Base-by-base conservation (phyloP, 2,888 invertebrate species). In the Tolmerus cingulatus region DNA sequence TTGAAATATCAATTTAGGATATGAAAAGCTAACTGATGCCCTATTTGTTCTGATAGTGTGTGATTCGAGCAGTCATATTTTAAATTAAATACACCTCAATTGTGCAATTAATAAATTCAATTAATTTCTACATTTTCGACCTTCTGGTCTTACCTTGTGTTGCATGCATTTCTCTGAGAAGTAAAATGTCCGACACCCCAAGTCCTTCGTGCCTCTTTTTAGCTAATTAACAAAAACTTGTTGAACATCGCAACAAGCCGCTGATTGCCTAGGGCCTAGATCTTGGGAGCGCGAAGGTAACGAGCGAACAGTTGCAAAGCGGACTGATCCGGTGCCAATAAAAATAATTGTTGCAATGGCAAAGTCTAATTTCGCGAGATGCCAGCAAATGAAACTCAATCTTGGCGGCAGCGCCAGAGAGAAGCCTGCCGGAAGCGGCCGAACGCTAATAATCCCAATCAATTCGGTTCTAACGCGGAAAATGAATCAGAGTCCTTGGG, bases 401-500 rank as follows among this genome's bases (percentile, higher is more conserved):
- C 34, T 76, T 74, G 74, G 74, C 74, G 5, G 74, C 16, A 30
- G 27, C 74, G 30, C 74, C 74, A 30, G 37, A 8, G 14, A 30
- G 19, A n/a, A 76, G 34, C 16, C 34, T 76, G 76, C 76, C 76
- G 76, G 76, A 76, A 76, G 76, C 27, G 2, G 37, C n/a, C 2
- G 8, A 14, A 34, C 37, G 8, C n/a, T 37, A 37, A 37, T 37
- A 34, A 37, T 27, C 76, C n/a, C 16, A 76, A 34, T 76, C 76
- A 76, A 37, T 34, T 30, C 34, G 30, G 37, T 76, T 76, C 76
- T 34, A 76, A 76, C 5, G 76, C 37, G 34, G 51, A 55, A 81
- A 46, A 51, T 81, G n/a, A 51, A 81, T 81, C 46, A 46, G 76
- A 34, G 76, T 76, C 76, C 76, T 34, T 76, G 76, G 30, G 27